Conservation (phyloP, 1,140 invertebrate species). For the Polyergus mexicanus region DNA sequence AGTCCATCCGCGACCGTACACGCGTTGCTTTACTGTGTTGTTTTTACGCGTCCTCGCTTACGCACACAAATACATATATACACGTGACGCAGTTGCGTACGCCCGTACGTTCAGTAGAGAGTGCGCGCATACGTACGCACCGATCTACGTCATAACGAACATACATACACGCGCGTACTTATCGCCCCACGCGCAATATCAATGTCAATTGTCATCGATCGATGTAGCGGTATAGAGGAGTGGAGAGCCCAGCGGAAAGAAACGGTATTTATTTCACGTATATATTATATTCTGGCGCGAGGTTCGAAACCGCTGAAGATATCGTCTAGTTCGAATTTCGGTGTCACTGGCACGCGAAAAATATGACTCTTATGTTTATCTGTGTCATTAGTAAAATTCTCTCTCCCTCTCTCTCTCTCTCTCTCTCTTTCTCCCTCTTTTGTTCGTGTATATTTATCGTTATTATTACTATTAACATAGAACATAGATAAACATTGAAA, state of each 20-base stretch:
- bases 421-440: too few relatives aligned
- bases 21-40: slow-evolving; percentile 74
- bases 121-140: neutral
- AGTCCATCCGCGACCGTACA: slow-evolving; percentile 84
- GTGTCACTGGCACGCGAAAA: neutral
- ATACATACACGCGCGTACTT: neutral
- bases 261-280: slow-evolving; percentile 1
- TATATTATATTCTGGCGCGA: neutral
- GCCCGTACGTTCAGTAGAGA: neutral
- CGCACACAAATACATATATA: slow-evolving; percentile 54
- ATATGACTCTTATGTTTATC: neutral
- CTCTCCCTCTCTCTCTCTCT: neutral
- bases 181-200: slow-evolving; percentile 59
- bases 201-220: slow-evolving; percentile 62
- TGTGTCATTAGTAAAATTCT: neutral
- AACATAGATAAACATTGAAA: neutral
- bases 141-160: neutral
- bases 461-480: neutral
- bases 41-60: slow-evolving; percentile 67
- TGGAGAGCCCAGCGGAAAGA: neutral
- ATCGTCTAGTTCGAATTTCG: neutral
- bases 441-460: neutral
- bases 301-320: neutral
- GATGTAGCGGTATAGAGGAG: neutral
- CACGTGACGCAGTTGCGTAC: neutral